Percentiles rank a stretch among this genome's conserved stretches.
phyloP scores from a whole-genome alignment of 2,797 vertebrate species.

The Gambusia yucatana region DNA sequence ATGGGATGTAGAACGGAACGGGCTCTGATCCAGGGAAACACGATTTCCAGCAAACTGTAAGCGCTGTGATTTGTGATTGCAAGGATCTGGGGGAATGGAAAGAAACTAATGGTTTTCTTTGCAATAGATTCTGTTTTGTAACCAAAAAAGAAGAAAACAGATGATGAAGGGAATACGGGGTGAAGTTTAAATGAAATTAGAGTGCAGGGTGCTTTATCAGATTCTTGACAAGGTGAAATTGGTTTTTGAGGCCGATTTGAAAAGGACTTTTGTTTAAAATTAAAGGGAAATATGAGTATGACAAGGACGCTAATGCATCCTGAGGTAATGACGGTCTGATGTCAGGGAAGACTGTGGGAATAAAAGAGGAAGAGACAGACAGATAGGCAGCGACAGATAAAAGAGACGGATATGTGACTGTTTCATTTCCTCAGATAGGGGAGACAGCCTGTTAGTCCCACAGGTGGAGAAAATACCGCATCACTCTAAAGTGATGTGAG shows the following conservation, averaged over 20 bases:
- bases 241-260: slow-evolving; percentile 52
- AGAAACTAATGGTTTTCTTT: slow-evolving; percentile 64
- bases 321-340: slow-evolving; percentile 41
- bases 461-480: slow-evolving; percentile 54
- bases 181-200: slow-evolving; percentile 48
- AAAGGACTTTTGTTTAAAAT: slow-evolving; percentile 55
- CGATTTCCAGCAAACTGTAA: slow-evolving; percentile 52
- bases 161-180: slow-evolving; percentile 39
- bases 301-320: slow-evolving; percentile 24
- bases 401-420: slow-evolving; percentile 52
- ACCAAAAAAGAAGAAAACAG: slow-evolving; percentile 46
- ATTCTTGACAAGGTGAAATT: slow-evolving; percentile 50
- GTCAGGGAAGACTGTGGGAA: slow-evolving; percentile 36
- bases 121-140: slow-evolving; percentile 60
- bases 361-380: slow-evolving; percentile 30
- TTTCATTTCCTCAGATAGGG: slow-evolving; percentile 54
- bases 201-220: slow-evolving; percentile 56
- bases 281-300: slow-evolving; percentile 25
- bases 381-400: slow-evolving; percentile 52
- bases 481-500: slow-evolving; percentile 54
- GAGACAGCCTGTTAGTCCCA: slow-evolving; percentile 50
- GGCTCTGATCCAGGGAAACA: slow-evolving; percentile 59
- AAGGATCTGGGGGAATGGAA: slow-evolving; percentile 46
- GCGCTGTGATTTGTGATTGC: slow-evolving; percentile 58
- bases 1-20: slow-evolving; percentile 53